Evolutionary conservation across 2,113 vertebrate species (phyloP).

Genomic region (Tupaia tana): DNA sequence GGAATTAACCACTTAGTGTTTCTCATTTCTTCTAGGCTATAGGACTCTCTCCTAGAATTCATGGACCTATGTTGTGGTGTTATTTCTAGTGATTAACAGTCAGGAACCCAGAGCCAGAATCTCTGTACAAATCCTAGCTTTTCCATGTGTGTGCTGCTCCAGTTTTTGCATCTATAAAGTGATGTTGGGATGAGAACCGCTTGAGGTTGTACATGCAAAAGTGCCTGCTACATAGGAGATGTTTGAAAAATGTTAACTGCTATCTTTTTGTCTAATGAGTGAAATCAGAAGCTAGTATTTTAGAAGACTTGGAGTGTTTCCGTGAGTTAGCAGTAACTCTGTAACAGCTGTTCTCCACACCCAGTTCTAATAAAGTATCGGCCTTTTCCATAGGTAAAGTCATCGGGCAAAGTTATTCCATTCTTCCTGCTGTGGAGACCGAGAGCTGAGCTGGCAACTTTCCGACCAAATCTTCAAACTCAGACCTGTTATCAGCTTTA

Average conservation of each 20-base stretch:
- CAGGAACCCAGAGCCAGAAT: not conserved
- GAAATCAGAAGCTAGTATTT: not conserved
- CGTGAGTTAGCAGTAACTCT: not conserved
- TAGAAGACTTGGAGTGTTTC: not conserved
- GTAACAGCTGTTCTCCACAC: accelerated
- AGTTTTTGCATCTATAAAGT: not conserved
- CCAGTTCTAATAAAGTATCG: not conserved
- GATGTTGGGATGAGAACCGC: not conserved
- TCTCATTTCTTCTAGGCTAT: not conserved
- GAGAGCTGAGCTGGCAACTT: not conserved
- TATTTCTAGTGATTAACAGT: not conserved
- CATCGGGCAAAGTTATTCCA: not conserved
- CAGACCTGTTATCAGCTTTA: not conserved
- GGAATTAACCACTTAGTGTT: not conserved
- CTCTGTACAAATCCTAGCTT: not conserved
- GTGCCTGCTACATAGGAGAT: not conserved
- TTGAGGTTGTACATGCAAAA: not conserved
- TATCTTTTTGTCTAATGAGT: not conserved
- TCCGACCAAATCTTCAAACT: not conserved
- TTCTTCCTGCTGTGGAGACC: not conserved
- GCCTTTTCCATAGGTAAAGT: not conserved
- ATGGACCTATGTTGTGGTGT: not conserved
- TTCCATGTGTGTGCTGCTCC: not conserved
- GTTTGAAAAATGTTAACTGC: not conserved
- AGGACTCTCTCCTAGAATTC: not conserved